Conservation (phyloP, 2,113 vertebrate species). For the Aphyosemion australe region DNA sequence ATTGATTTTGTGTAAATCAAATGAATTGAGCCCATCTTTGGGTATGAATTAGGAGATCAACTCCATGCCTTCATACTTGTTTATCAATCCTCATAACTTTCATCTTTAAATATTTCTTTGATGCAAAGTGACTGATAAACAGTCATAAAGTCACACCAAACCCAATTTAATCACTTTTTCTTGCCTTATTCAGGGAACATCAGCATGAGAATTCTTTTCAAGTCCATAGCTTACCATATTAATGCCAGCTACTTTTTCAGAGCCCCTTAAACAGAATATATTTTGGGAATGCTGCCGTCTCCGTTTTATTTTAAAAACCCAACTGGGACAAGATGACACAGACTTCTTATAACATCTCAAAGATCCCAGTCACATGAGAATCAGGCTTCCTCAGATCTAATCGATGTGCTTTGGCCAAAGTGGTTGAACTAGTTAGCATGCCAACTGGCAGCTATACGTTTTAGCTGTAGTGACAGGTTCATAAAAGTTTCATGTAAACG, state of each 20-base stretch:
- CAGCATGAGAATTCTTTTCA: background rate
- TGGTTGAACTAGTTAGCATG: background rate
- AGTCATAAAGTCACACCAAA: no score
- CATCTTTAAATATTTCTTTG: no score
- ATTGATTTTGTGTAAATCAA: no score
- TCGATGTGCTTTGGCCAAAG: background rate
- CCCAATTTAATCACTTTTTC: no score
- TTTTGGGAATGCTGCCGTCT: background rate
- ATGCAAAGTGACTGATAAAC: no score
- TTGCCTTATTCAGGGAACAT: background rate
- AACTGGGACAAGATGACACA: background rate
- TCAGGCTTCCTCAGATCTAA: background rate
- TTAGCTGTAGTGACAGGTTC: background rate
- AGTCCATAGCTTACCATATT: background rate
- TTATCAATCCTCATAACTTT: no score
- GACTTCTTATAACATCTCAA: background rate
- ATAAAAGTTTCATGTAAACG: background rate
- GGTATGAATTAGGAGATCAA: no score
- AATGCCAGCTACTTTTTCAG: background rate
- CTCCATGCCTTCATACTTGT: no score
- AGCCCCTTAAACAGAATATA: background rate
- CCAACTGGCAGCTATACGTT: background rate
- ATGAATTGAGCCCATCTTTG: no score
- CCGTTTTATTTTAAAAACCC: background rate
- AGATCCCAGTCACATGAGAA: background rate